Percentiles rank a stretch among this genome's conserved stretches.
Evolutionary conservation across 2,797 vertebrate species (phyloP).

Genomic region (Malurus leucopterus): DNA sequence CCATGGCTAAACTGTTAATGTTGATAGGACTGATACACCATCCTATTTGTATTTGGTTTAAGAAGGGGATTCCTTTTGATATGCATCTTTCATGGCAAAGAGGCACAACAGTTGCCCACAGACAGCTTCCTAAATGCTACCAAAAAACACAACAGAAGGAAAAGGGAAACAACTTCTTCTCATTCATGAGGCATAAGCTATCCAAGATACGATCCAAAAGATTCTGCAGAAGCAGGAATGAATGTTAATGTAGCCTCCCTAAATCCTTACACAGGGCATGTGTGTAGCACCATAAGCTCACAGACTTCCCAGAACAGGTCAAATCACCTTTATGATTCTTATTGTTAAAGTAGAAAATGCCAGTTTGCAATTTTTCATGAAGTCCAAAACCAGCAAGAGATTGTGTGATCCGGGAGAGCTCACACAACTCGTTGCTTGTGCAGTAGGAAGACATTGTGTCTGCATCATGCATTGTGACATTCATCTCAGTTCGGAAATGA

Average conservation of each 20-base stretch:
- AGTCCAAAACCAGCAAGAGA: background rate
- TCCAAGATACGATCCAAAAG: background rate
- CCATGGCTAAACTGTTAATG: background rate
- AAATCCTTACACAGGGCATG: background rate
- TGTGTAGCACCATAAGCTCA: background rate
- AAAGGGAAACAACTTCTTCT: background rate
- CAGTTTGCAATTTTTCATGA: background rate
- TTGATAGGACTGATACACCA: background rate
- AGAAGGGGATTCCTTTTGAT: background rate
- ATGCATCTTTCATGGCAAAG: background rate
- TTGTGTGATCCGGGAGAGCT: background rate
- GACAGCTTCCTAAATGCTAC: background rate
- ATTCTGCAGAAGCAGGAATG: background rate
- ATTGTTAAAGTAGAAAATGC: background rate
- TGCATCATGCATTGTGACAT: conserved; percentile 45
- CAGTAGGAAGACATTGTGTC: conserved; percentile 32
- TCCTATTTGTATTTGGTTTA: background rate
- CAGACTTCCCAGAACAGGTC: background rate
- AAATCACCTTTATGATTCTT: background rate
- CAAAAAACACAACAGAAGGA: background rate
- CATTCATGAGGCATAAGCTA: background rate
- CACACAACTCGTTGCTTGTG: background rate
- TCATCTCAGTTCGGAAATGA: conserved; percentile 70
- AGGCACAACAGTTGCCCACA: background rate
- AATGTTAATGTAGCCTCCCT: background rate